Evolutionary conservation across 2,888 invertebrate genomes (phyloP), one percentile per base, ranked within the genome.

Genomic region (Chalcosyrphus nemorum): DNA sequence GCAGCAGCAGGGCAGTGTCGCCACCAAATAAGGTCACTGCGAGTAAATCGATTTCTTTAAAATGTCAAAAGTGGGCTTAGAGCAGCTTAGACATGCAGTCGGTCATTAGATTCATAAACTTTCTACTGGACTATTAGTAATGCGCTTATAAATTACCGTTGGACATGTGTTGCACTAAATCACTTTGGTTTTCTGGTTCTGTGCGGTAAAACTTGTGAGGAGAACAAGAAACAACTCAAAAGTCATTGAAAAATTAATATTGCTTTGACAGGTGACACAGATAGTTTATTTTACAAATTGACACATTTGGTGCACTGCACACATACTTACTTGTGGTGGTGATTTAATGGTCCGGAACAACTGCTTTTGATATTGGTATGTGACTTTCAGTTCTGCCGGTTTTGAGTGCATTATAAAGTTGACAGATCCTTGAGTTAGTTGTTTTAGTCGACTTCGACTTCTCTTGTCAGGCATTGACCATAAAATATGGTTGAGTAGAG

Each of bases 221-320:
- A 50, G 61, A 71, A 59, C 19, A 11, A 59, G 21, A 54, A 66
- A 70, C 54, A n/a, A n/a, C n/a, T n/a, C 17, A 5, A n/a, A 1
- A 56, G 78, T 59, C 57, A 82, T 63, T 65, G 80, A 75, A 80
- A 70, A 70, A 75, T 84, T 75, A 80, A 78, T 80, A 74, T 57
- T 63, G 66, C 70, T 80, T 43, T 80, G 84, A 80, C 80, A 84
- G 80, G 29, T 84, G 74, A 74, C 78, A 84, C 65, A 75, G 57
- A 70, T 84, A 80, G 52, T 74, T 70, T 68, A 74, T 70, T 78
- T 74, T 54, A 78, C 70, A 74, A 74, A 84, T 84, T 78, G 80
- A 74, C 84, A 84, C 63, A 78, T 84, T 72, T 65, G 74, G 84
- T 78, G n/a, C n/a, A n/a, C n/a, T n/a, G n/a, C n/a, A 70, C 78